A percentile compares a stretch with the other conserved stretches of the same genome.
Conservation (phyloP, 2,888 invertebrate species). For the Amaurobius ferox region DNA sequence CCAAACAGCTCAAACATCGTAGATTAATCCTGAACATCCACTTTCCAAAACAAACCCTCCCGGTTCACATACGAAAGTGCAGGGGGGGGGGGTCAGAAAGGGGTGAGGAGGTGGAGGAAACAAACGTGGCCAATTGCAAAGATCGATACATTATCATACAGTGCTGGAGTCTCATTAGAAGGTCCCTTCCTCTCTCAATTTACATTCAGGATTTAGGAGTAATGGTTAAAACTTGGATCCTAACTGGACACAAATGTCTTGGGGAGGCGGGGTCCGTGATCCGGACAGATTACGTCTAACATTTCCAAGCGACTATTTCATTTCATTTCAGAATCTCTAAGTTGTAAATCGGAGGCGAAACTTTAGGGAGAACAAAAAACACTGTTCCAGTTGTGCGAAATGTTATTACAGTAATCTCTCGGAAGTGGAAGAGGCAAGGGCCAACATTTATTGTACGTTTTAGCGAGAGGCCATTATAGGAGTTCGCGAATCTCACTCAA, state of each 20-base stretch:
- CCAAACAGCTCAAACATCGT: constrained; percentile 11
- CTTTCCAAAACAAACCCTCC: constrained; percentile 8
- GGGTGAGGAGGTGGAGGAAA: constrained; percentile 53
- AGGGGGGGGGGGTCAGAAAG: not conserved
- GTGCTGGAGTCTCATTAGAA: constrained; percentile 55
- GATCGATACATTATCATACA: constrained; percentile 64
- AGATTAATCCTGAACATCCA: constrained; percentile 3
- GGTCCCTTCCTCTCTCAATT: constrained; percentile 1
- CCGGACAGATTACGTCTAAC: too few relatives aligned
- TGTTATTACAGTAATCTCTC: too few relatives aligned
- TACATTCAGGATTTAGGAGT: constrained; percentile 44
- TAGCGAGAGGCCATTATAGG: too few relatives aligned
- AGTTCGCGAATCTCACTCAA: too few relatives aligned
- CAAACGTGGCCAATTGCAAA: constrained; percentile 45
- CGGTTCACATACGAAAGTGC: not conserved
- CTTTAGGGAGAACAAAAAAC: too few relatives aligned
- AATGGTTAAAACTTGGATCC: constrained; percentile 36
- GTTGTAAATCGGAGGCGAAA: too few relatives aligned
- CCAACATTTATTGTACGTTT: too few relatives aligned
- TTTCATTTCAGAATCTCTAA: too few relatives aligned
- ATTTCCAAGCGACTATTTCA: too few relatives aligned
- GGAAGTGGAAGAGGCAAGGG: too few relatives aligned
- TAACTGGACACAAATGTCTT: not conserved
- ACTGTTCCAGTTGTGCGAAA: too few relatives aligned
- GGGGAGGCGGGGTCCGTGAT: not conserved